Conservation (phyloP, 2,888 invertebrate species). For the Melanotus villosus region DNA sequence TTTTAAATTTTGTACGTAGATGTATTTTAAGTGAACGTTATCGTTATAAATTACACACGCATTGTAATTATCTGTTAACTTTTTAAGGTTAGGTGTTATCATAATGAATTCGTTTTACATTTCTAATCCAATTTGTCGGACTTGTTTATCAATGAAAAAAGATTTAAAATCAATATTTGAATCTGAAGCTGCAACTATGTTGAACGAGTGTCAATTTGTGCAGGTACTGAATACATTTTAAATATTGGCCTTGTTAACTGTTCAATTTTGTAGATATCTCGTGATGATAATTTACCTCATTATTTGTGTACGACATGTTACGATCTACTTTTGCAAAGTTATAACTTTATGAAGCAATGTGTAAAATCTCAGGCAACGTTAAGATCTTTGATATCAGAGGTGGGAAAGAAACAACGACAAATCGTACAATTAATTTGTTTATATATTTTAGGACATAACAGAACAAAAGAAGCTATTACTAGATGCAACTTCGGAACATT, state of each 20-base stretch:
- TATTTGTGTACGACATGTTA: conserved; percentile 56
- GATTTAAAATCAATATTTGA: conserved; percentile 49
- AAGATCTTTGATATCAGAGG: conserved; percentile 37
- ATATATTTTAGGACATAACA: too few relatives aligned
- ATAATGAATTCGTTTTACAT: conserved; percentile 17
- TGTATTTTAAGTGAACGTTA: too few relatives aligned
- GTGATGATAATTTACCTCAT: conserved; percentile 53
- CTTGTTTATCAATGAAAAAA: conserved; percentile 46
- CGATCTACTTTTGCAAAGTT: conserved; percentile 52
- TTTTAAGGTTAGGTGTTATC: background rate
- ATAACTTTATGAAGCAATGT: conserved; percentile 57
- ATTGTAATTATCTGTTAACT: too few relatives aligned
- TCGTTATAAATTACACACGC: too few relatives aligned
- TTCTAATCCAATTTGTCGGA: conserved; percentile 49
- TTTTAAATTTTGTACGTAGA: too few relatives aligned
- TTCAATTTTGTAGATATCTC: conserved; percentile 42
- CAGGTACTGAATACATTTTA: conserved; percentile 42
- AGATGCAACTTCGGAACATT: background rate
- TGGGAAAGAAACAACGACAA: too few relatives aligned
- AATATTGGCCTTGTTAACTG: too few relatives aligned
- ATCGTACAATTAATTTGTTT: too few relatives aligned
- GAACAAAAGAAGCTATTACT: too few relatives aligned
- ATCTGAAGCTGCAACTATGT: conserved; percentile 47
- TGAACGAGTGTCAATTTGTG: conserved; percentile 48
- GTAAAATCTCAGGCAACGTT: conserved; percentile 52